A percentile compares a stretch with the other conserved stretches of the same genome.
These are phyloP conservation scores for Heliothis subflexa DNA, from an alignment of 1,140 invertebrate genomes.

Conservation along the genomic window DNA sequence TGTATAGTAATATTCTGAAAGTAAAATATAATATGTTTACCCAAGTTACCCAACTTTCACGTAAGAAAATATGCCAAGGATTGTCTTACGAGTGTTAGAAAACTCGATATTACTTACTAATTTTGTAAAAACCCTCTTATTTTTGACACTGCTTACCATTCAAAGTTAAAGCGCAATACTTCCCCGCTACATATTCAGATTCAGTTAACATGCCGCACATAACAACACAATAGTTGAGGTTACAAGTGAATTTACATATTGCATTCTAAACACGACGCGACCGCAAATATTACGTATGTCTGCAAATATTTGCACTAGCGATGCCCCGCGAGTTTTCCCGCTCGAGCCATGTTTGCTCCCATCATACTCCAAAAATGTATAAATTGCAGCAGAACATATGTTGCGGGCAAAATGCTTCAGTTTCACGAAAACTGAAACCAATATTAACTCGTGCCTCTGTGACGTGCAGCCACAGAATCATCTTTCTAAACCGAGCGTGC, in stretches of 20 bases:
- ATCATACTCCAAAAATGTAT: constrained; percentile 27
- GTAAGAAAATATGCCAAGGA: too few species aligned
- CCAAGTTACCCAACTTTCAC: too few species aligned
- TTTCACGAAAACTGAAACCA: constrained; percentile 2
- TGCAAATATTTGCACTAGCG: constrained; percentile 37
- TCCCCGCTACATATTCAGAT: constrained; percentile 46
- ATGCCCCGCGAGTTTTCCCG: constrained; percentile 14
- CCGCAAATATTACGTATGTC: constrained; percentile 48
- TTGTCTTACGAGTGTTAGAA: too few species aligned
- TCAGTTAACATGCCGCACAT: constrained; percentile 45
- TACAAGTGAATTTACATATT: constrained; percentile 74
- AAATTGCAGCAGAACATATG: constrained; percentile 4
- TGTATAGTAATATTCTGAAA: background rate
- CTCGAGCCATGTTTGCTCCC: constrained; percentile 7
- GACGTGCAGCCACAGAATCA: background rate
- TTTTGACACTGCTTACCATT: background rate
- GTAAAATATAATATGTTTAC: too few species aligned
- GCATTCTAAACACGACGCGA: constrained; percentile 59
- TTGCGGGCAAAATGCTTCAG: constrained; percentile 12
- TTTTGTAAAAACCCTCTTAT: background rate
- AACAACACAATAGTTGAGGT: constrained; percentile 58
- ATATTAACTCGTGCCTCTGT: constrained; percentile 18
- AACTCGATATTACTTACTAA: too few species aligned
- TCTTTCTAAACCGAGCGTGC: constrained; percentile 6
- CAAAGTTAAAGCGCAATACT: background rate